Base-by-base conservation (phyloP, 2,797 vertebrate species). In the Pipistrellus kuhlii region DNA sequence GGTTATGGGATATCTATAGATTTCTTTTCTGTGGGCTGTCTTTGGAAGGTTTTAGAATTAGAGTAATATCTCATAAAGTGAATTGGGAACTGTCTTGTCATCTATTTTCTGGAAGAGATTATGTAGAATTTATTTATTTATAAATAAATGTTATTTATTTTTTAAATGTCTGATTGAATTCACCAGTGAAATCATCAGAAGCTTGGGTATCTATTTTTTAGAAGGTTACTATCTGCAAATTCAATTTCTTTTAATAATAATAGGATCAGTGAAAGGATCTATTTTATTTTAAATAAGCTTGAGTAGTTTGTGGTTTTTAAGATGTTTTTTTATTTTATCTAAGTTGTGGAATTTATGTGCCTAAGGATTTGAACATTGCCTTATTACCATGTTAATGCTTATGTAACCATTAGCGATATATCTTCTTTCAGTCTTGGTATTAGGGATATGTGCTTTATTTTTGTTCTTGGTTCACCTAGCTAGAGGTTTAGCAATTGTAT, bases 201-300 rank as follows among this genome's bases (percentile, higher is more conserved):
- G 18, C 71, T 57, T 88, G 51, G n/a, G 12, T 55, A 62, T 62
- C 12, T 62, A 62, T 27, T 30, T 62, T 62, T 62, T 62, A 35
- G 59, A 55, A 76, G 30, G 51, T 85, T 93, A 90, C 32, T 62
- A 85, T 41, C 17, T 71, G 30, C 9, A 72, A 51, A 78, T 90
- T 77, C 8, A 59, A 38, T 81, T 66, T 35, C 14, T 66, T 76
- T 53, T 55, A 77, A 38, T 71, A 77, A 38, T 71, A 27, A 51
- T 9, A 66, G n/a, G 27, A 73, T 9, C 69, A 51, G 51, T 92
- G 11, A 78, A 38, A 32, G 20, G 20, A 9, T 68, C 20, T 20
- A 6, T 75, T 92, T 94, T 32, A 71, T 71, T 88, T 95, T 71
- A 59, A n/a, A 27, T 76, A 17, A 86, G 48, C n/a, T 25, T 83